Evolutionary conservation across 2,888 invertebrate species (phyloP).

Genomic region (Masnerella sp.): DNA sequence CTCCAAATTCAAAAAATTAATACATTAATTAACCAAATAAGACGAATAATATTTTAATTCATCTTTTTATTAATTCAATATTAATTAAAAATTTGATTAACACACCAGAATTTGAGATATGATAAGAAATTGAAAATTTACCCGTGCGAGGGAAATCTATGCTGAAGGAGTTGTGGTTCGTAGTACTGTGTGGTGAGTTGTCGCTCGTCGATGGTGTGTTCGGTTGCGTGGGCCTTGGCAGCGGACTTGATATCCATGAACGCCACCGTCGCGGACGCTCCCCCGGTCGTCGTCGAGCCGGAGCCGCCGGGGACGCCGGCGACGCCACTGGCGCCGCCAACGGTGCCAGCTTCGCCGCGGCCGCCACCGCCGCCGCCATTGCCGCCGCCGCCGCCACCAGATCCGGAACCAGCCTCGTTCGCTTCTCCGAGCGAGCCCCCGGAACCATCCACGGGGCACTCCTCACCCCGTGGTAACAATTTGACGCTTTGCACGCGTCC

Average conservation of each 20-base stretch:
- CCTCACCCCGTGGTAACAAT: constrained; percentile 85
- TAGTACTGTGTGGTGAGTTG: constrained; percentile 94
- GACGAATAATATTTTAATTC: too few relatives aligned
- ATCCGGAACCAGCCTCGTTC: constrained; percentile 75
- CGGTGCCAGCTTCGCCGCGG: constrained; percentile 75
- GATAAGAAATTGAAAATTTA: constrained; percentile 67
- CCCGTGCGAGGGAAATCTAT: constrained; percentile 80
- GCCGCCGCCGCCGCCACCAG: constrained; percentile 71
- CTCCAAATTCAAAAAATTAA: too few relatives aligned
- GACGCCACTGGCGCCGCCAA: constrained; percentile 69
- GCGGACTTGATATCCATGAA: constrained; percentile 98
- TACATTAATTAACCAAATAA: too few relatives aligned
- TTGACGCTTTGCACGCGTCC: constrained; percentile 98
- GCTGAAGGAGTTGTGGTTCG: constrained; percentile 83
- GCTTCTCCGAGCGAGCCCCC: constrained; percentile 77
- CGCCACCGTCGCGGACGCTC: constrained; percentile 92
- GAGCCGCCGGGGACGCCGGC: constrained; percentile 77
- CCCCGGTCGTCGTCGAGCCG: constrained; percentile 81
- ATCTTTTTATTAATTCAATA: too few relatives aligned
- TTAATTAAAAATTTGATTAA: too few relatives aligned
- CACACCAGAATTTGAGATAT: too few relatives aligned
- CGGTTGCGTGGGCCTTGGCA: constrained; percentile 93
- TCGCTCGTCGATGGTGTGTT: constrained; percentile 92
- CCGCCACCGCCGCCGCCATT: constrained; percentile 62
- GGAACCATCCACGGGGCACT: constrained; percentile 77